Evolutionary conservation across 1,140 invertebrate genomes (phyloP).

Genomic region (Sweltsa coloradensis): DNA sequence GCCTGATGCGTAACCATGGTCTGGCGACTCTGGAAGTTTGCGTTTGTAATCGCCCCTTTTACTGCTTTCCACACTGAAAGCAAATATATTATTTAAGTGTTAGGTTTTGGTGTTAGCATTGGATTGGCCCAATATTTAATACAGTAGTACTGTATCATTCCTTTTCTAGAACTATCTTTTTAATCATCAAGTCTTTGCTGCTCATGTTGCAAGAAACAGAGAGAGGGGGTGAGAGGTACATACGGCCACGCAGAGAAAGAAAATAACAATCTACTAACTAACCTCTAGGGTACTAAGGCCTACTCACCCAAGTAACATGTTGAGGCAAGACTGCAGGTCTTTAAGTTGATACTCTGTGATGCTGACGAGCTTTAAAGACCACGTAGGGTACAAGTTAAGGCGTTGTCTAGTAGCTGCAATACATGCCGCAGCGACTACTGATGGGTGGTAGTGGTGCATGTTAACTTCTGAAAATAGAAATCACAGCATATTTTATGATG

Average conservation of each 20-base stretch:
- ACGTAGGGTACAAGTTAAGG: neutral
- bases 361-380: neutral
- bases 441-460: neutral
- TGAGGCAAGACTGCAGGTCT: constrained; percentile 3
- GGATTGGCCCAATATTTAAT: too few species aligned
- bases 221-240: too few species aligned
- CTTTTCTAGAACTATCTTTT: too few species aligned
- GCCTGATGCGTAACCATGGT: constrained; percentile 1
- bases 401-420: neutral
- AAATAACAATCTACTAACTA: too few species aligned
- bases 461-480: neutral
- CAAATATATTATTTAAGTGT: too few species aligned
- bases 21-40: constrained; percentile 1
- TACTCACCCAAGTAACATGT: neutral
- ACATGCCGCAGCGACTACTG: constrained; percentile 1
- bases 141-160: too few species aligned
- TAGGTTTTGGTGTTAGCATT: too few species aligned
- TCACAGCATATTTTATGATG: neutral
- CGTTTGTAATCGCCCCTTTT: neutral
- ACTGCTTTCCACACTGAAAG: neutral
- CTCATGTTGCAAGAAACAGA: too few species aligned
- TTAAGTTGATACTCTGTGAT: neutral
- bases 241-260: too few species aligned
- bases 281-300: too few species aligned
- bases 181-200: too few species aligned